Percentiles rank a stretch among this genome's conserved stretches.
Evolutionary conservation across 2,888 invertebrate genomes (phyloP).

Genomic region (Lepidocyrtoides sp.): DNA sequence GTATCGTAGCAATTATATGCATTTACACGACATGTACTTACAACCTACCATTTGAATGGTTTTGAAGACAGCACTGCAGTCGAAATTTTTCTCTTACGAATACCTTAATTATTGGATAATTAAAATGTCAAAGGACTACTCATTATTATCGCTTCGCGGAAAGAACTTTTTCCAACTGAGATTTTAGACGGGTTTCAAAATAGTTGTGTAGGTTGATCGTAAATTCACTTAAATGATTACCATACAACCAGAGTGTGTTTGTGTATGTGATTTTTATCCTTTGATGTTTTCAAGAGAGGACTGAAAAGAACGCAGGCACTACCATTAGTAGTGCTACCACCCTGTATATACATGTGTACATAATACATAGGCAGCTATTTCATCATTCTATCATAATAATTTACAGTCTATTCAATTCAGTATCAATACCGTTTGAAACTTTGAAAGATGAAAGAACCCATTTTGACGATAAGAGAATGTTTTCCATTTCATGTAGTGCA

Average conservation of each 20-base stretch:
- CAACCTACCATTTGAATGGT: background rate
- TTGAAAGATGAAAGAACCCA: background rate
- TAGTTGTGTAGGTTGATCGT: background rate
- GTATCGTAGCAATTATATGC: background rate
- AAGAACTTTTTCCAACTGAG: background rate
- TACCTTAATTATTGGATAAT: too few relatives aligned
- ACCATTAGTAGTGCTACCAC: background rate
- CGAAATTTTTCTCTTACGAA: too few relatives aligned
- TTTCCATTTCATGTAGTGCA: background rate
- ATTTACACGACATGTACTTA: background rate
- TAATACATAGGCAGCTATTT: too few relatives aligned
- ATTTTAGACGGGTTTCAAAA: too few relatives aligned
- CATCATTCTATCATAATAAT: background rate
- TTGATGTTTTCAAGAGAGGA: background rate
- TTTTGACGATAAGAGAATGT: background rate
- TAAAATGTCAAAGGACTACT: background rate
- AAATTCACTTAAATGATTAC: slow-evolving; percentile 20
- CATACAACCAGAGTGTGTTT: background rate
- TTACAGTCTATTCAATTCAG: background rate
- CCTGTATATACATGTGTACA: background rate
- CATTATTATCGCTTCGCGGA: background rate
- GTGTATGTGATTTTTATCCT: background rate
- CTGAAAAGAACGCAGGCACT: background rate
- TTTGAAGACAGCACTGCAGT: background rate
- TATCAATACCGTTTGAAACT: background rate